These are phyloP conservation scores for Aselliscus stoliczkanus DNA, from an alignment of 2,797 vertebrate genomes.

Conservation along the genomic window DNA sequence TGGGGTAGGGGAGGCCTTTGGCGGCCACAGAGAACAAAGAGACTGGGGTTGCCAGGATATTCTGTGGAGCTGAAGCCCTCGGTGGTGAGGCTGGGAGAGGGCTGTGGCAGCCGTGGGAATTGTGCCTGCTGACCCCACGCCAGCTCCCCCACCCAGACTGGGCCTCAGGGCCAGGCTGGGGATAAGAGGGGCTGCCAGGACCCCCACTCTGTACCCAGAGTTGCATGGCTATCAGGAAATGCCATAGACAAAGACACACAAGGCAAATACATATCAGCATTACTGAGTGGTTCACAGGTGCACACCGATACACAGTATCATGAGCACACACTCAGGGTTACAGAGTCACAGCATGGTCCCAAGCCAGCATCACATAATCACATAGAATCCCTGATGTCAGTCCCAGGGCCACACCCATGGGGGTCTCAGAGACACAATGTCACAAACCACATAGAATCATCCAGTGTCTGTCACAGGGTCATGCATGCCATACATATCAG, in stretches of 20 bases:
- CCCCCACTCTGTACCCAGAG: background rate
- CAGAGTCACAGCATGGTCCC: background rate
- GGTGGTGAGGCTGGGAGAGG: constrained; percentile 40
- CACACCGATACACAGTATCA: background rate
- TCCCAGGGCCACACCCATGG: background rate
- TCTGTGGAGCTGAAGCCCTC: constrained; percentile 50
- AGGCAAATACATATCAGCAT: background rate
- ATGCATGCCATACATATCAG: background rate
- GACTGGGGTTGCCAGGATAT: constrained; percentile 71
- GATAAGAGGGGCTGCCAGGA: background rate
- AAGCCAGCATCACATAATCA: background rate
- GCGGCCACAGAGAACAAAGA: constrained; percentile 69
- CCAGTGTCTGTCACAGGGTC: background rate
- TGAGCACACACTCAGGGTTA: background rate
- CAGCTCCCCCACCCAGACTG: background rate
- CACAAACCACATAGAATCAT: background rate
- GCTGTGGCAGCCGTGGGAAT: constrained; percentile 52
- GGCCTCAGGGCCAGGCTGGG: background rate
- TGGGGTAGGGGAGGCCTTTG: constrained; percentile 48
- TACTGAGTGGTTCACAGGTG: background rate
- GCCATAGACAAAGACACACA: background rate
- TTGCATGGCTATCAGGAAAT: background rate
- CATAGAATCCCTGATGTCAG: background rate
- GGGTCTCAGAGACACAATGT: background rate
- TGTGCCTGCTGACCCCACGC: constrained; percentile 35